Base-by-base conservation (phyloP, 2,797 vertebrate species). In the Pygocentrus nattereri region DNA sequence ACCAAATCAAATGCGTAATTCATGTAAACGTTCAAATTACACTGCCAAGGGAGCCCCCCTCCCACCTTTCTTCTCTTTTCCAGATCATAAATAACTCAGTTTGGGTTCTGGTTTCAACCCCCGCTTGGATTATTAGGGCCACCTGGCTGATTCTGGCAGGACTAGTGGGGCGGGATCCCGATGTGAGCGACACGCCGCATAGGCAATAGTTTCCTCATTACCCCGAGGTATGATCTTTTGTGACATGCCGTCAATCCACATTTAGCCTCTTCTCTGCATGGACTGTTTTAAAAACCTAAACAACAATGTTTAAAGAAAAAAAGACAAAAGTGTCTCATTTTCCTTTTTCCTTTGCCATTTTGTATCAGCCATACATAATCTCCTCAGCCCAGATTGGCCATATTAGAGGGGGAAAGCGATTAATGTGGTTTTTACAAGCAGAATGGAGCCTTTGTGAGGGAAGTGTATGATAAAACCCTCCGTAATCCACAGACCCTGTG, bases 1-100 rank as follows among this genome's bases (percentile, higher is more conserved):
- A 82, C 79, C 80, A 76, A 84, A 86, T 86, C 84, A 84, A 84
- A 85, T 70, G 59, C 15, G 21, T 73, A 79, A 85, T 88, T 90
- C 84, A 84, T 84, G 80, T 88, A 87, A 86, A 87, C 78, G 71
- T 84, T 84, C 44, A 82, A 85, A 85, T 80, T 71, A 84, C 65
- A 56, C 72, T 71, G 72, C 62, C n/a, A 41, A 79, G 74, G 68
- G 64, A 52, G 61, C 7, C 27, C 11, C n/a, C 2, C 1, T 59
- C 58, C 52, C 61, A 25, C 59, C 50, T 72, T 70, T 84, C 34
- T 78, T 52, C 73, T 52, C 65, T 50, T 76, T 70, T 84, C 62
- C 78, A 71, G 79, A 65, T 84, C 79, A 87, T 87, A 87, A 88
- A 90, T 85, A 84, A 82, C 82, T 81, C 41, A 0, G 59, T 82